phyloP scores from a whole-genome alignment of 2,888 invertebrate species.

The Megamerina dolium region DNA sequence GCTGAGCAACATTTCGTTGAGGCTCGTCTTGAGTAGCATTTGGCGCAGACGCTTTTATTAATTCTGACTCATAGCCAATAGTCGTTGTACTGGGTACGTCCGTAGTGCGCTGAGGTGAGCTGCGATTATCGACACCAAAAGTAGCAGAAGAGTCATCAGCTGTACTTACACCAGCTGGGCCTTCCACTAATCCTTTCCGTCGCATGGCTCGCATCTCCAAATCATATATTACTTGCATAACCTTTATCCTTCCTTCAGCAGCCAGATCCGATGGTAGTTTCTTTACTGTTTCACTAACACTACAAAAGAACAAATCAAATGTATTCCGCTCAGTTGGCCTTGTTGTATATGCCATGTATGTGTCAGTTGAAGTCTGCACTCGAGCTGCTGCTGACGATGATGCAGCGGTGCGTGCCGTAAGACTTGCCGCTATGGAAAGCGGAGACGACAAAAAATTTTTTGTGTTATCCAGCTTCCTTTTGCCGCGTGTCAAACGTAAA shows the following conservation, averaged over 20 bases:
- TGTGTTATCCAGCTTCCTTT: constrained; percentile 4
- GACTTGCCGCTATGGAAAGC: constrained; percentile 3
- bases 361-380: neutral
- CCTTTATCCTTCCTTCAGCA: constrained; percentile 37
- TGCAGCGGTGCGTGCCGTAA: neutral
- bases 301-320: constrained; percentile 38
- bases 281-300: constrained; percentile 37
- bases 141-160: neutral
- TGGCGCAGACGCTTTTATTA: too few species aligned
- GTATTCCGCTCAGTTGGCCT: constrained; percentile 24
- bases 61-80: neutral
- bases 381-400: neutral
- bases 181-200: constrained; percentile 14
- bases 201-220: constrained; percentile 33
- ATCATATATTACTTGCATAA: constrained; percentile 38
- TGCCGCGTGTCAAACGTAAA: constrained; percentile 14
- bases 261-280: constrained; percentile 33
- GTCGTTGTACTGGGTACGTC: neutral
- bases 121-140: neutral
- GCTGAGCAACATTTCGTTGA: neutral
- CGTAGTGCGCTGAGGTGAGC: too few species aligned
- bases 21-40: neutral
- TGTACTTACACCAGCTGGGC: constrained; percentile 8
- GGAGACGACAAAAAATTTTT: neutral
- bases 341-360: neutral